phyloP scores from a whole-genome alignment of 2,888 invertebrate genomes.

The Melieria omissa region DNA sequence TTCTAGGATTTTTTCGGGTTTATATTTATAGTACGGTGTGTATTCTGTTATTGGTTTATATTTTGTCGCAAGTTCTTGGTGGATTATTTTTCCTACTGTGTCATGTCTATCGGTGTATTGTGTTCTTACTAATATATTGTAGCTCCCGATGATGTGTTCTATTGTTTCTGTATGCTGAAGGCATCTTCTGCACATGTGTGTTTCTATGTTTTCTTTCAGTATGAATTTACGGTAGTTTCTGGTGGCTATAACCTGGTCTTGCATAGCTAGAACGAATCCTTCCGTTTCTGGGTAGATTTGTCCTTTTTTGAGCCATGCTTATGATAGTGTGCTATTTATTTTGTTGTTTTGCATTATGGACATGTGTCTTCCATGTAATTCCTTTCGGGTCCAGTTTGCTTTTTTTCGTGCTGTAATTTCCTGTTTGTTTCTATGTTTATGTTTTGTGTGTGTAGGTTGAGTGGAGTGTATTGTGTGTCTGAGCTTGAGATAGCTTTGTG shows the following conservation, averaged over 20 bases:
- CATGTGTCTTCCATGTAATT: too few species aligned
- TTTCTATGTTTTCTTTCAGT: neutral
- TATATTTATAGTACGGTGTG: neutral
- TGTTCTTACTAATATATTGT: neutral
- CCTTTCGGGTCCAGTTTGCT: too few species aligned
- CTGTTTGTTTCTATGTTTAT: too few species aligned
- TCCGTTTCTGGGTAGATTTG: neutral
- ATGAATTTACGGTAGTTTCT: slow-evolving; percentile 14
- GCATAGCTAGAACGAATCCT: slow-evolving; percentile 16
- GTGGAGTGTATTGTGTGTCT: too few species aligned
- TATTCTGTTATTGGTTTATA: neutral
- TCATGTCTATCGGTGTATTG: slow-evolving; percentile 3
- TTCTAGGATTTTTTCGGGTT: neutral
- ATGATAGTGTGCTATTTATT: neutral
- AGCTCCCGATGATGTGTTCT: slow-evolving; percentile 12
- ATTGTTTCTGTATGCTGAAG: slow-evolving; percentile 10
- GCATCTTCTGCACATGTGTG: neutral
- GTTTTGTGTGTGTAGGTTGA: too few species aligned
- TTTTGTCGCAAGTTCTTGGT: slow-evolving; percentile 15
- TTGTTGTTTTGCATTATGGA: too few species aligned
- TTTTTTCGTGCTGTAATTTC: too few species aligned
- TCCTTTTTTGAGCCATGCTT: slow-evolving; percentile 5
- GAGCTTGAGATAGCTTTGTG: too few species aligned
- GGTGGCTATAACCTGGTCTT: slow-evolving; percentile 18
- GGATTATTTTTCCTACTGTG: slow-evolving; percentile 10